Evolutionary conservation across 1,140 invertebrate genomes (phyloP).

Genomic region (Carposina sasakii): DNA sequence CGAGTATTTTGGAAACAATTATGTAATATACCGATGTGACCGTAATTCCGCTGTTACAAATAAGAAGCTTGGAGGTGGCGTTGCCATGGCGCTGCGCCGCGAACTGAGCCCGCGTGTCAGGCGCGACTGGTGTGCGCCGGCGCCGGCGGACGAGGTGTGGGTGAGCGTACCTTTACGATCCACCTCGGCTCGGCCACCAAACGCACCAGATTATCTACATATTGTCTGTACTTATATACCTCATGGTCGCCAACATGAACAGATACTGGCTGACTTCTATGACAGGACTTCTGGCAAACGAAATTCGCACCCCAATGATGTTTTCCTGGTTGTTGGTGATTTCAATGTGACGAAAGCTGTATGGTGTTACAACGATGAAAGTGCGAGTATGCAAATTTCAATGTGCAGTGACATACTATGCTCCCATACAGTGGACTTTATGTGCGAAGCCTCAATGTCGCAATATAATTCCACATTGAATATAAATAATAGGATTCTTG

Average conservation of each 20-base stretch:
- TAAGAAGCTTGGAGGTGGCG: conserved; percentile 7
- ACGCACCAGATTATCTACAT: not conserved
- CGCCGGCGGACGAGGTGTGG: conserved; percentile 16
- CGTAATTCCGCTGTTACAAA: not conserved
- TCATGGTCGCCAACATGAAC: not conserved
- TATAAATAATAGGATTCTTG: conserved; percentile 5
- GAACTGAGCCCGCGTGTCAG: conserved; percentile 5
- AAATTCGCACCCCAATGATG: conserved; percentile 1
- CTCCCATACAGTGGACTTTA: not conserved
- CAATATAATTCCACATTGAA: conserved; percentile 7
- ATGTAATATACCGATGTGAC: conserved; percentile 12
- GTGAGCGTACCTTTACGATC: conserved; percentile 9
- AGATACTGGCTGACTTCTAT: not conserved
- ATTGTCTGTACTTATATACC: conserved; percentile 2
- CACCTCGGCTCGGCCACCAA: not conserved
- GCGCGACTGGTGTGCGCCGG: conserved; percentile 5
- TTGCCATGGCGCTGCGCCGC: conserved; percentile 10
- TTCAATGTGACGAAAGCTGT: conserved; percentile 10
- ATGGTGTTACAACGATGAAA: conserved; percentile 7
- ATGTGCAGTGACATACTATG: not conserved
- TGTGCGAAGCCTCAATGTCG: not conserved
- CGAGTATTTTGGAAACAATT: conserved; percentile 13
- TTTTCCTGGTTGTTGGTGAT: conserved; percentile 5
- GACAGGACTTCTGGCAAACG: not conserved
- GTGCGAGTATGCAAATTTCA: not conserved